Percentiles rank a stretch among this genome's conserved stretches.
phyloP scores from a whole-genome alignment of 2,888 invertebrate genomes.

The Cylindroiulus punctatus region DNA sequence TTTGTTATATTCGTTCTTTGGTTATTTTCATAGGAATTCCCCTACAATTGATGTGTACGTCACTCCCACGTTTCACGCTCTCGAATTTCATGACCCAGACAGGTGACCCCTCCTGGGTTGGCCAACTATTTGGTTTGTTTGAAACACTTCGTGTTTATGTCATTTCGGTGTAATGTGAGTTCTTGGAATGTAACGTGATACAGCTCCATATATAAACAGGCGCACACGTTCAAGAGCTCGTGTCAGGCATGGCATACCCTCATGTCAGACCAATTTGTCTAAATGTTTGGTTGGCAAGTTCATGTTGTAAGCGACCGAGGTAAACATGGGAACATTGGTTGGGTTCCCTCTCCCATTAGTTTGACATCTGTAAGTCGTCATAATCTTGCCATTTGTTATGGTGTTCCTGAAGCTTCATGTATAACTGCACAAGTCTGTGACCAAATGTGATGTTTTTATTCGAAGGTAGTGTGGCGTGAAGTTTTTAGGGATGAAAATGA shows the following conservation, averaged over 20 bases:
- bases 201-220: not conserved
- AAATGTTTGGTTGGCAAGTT: slow-evolving; percentile 1
- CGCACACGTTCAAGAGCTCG: not conserved
- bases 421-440: not conserved
- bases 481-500: not conserved
- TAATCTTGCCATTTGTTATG: not conserved
- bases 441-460: not conserved
- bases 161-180: not conserved
- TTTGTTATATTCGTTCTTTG: no score
- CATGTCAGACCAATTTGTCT: slow-evolving; percentile 35
- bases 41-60: not conserved
- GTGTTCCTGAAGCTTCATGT: not conserved
- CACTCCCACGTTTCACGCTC: not conserved
- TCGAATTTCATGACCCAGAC: slow-evolving; percentile 4
- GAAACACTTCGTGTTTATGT: not conserved
- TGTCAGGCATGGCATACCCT: not conserved
- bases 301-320: not conserved
- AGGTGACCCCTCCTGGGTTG: not conserved
- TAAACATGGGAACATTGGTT: not conserved
- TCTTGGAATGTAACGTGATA: not conserved
- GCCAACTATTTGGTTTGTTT: not conserved
- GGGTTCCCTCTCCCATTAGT: not conserved
- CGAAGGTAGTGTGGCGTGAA: not conserved
- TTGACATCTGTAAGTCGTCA: not conserved
- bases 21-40: no score